Conservation (phyloP, 2,113 vertebrate genomes). For the Rattus rattus region DNA sequence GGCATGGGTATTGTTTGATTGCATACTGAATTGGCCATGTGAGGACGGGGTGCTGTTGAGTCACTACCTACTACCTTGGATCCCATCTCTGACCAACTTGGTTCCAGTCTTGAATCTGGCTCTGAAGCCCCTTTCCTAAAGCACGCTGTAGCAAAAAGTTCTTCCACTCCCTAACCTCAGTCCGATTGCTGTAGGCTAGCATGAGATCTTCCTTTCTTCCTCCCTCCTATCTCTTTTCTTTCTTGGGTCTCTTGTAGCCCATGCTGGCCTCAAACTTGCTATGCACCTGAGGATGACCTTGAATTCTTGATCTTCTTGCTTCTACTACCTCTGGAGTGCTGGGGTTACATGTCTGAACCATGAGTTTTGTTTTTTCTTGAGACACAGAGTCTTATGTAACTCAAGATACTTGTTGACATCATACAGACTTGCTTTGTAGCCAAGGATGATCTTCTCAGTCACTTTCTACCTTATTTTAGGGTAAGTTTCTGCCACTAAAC, state of each 20-base stretch:
- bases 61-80: not conserved
- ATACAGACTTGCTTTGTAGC: not conserved
- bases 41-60: not conserved
- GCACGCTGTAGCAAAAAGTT: too few relatives aligned
- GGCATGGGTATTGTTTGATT: not conserved
- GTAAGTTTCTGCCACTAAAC: not conserved
- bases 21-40: too few relatives aligned
- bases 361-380: not conserved
- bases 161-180: not conserved
- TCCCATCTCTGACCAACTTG: not conserved
- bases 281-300: not conserved
- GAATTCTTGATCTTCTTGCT: not conserved
- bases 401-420: not conserved
- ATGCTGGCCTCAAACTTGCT: not conserved
- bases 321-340: not conserved
- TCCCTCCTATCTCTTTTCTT: too few relatives aligned
- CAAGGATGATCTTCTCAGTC: not conserved
- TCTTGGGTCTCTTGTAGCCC: not conserved
- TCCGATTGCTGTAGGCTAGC: not conserved
- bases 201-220: not conserved
- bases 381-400: not conserved
- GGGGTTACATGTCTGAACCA: not conserved
- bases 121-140: not conserved
- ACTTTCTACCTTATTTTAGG: not conserved
- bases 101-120: not conserved